Evolutionary conservation across 2,113 vertebrate genomes (phyloP), one percentile per base, ranked within the genome.

Genomic region (Malurus elegans): DNA sequence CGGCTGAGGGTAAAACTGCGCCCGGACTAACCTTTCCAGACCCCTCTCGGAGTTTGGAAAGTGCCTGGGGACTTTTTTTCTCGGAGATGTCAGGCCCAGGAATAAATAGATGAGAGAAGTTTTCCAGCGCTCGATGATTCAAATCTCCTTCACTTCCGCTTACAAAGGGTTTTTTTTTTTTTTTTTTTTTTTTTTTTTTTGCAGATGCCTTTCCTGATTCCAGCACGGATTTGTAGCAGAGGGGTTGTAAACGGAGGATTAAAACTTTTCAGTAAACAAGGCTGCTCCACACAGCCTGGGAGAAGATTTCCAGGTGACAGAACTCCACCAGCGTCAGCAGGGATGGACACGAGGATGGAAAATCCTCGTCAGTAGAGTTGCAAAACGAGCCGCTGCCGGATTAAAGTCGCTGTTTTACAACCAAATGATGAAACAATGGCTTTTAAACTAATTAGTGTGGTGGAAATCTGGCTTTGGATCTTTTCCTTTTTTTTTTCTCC

Each of bases 221-320:
- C 48, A 28, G 51, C 0, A 0, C 31, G 31, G 44, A 42, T 56
- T 51, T 16, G 9, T n/a, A 61, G 70, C 40, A 45, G 73, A 89
- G 71, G 44, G 84, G 70, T 69, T 78, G 76, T 56, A 70, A 89
- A 67, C 10, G 69, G 48, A 75, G 36, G 70, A 85, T 69, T 73
- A 64, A 64, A 67, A 60, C 36, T 17, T 31, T 7, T 7, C 62
- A 26, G 45, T 86, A 95, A 92, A 87, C 83, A 78, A 44, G 1
- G 31, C 71, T 56, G 60, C 65, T 87, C 7, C 4, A 48, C 54
- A 40, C 61, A 65, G 29, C 11, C 50, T 53, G 51, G 56, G 80
- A 93, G 53, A 73, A 67, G 42, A 81, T 54, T 89, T 85, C 93
- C 95, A 97, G 93, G 91, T 96, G 94, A 79, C 62, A 72, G 0